Conservation (phyloP, 2,113 vertebrate species). For the Onychostruthus taczanowskii region DNA sequence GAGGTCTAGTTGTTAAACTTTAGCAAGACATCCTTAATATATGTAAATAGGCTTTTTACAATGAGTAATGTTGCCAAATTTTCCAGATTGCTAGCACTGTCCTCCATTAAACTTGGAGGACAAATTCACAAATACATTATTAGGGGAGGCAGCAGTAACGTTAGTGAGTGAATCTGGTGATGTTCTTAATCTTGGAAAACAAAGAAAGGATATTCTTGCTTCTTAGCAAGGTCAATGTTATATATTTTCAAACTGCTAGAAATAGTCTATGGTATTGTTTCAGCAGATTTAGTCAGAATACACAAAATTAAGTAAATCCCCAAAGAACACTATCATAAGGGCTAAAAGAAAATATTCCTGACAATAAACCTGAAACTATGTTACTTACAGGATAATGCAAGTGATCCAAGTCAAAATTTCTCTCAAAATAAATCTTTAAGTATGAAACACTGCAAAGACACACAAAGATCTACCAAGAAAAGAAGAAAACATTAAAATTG, state of each 20-base stretch:
- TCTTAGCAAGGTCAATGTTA: background rate
- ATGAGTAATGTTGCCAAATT: constrained; percentile 40
- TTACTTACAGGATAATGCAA: background rate
- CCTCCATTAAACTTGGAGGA: constrained; percentile 53
- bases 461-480: background rate
- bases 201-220: background rate
- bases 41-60: constrained; percentile 49
- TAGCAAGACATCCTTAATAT: constrained; percentile 18
- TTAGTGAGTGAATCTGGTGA: background rate
- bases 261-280: background rate
- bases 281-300: background rate
- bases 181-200: constrained; percentile 4
- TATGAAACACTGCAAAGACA: background rate
- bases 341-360: background rate
- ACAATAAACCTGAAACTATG: background rate
- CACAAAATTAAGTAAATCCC: background rate
- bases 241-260: background rate
- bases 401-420: background rate
- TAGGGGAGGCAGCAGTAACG: background rate
- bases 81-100: constrained; percentile 47
- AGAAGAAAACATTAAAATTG: background rate
- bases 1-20: background rate
- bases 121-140: constrained; percentile 19
- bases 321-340: background rate
- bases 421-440: background rate